These are phyloP conservation scores for Leptinotarsa defecta DNA, from an alignment of 1,140 invertebrate genomes.

Conservation along the genomic window DNA sequence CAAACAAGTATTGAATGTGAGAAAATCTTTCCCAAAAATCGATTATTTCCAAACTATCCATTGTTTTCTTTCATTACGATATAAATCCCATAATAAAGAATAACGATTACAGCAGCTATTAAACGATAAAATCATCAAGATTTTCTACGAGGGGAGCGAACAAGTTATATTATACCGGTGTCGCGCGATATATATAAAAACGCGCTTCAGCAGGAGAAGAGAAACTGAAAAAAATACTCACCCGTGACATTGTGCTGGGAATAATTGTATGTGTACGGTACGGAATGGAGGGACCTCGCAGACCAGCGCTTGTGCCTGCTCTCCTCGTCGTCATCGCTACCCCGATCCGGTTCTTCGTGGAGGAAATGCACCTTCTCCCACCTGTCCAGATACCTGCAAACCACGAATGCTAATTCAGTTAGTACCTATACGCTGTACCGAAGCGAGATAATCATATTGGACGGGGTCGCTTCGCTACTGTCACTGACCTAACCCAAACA, in stretches of 20 bases:
- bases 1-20: no score
- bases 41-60: no score
- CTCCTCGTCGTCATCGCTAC: slow-evolving; percentile 76
- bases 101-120: no score
- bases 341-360: slow-evolving; percentile 79
- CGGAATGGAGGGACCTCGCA: slow-evolving; percentile 69
- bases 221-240: slow-evolving; percentile 44
- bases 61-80: no score
- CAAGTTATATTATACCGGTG: no score
- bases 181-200: no score
- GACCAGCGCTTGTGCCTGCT: slow-evolving; percentile 71
- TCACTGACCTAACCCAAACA: slow-evolving; percentile 36
- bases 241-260: slow-evolving; percentile 80
- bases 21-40: no score
- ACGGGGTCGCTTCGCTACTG: not conserved
- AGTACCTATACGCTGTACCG: slow-evolving; percentile 10
- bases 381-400: slow-evolving; percentile 75
- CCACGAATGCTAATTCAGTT: slow-evolving; percentile 15
- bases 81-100: no score
- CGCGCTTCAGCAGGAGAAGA: not conserved
- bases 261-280: slow-evolving; percentile 82
- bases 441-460: not conserved
- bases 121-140: no score
- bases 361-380: slow-evolving; percentile 87
- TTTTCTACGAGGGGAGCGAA: no score